Evolutionary conservation across 2,113 vertebrate species (phyloP).

Genomic region (Lycocorax pyrrhopterus): DNA sequence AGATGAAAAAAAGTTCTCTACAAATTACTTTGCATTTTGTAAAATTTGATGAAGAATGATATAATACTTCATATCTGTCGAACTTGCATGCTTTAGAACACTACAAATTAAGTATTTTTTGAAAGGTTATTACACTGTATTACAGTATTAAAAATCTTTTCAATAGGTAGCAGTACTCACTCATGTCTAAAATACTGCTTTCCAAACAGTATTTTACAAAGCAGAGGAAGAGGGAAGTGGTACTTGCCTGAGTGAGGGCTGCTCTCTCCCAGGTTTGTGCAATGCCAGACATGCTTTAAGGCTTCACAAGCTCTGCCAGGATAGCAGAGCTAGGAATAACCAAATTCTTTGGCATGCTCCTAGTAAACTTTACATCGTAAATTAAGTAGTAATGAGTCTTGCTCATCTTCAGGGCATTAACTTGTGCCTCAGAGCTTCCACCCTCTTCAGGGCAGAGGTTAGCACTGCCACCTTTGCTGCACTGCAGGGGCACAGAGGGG

Average conservation of each 20-base stretch:
- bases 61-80: neutral
- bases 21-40: neutral
- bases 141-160: neutral
- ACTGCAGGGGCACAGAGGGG: neutral
- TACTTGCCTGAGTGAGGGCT: neutral
- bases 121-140: neutral
- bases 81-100: neutral
- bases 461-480: neutral
- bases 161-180: neutral
- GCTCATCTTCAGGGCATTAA: neutral
- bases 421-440: neutral
- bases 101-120: neutral
- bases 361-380: neutral
- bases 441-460: neutral
- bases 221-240: neutral
- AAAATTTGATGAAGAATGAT: neutral
- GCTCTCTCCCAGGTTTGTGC: neutral
- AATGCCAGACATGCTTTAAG: neutral
- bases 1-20: neutral
- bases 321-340: slow-evolving; percentile 10
- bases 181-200: neutral
- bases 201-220: neutral
- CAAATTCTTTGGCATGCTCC: neutral
- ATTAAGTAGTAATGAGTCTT: neutral
- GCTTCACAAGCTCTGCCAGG: neutral